These are phyloP conservation scores for Perodicticus potto DNA, from an alignment of 2,797 vertebrate genomes.

Conservation along the genomic window DNA sequence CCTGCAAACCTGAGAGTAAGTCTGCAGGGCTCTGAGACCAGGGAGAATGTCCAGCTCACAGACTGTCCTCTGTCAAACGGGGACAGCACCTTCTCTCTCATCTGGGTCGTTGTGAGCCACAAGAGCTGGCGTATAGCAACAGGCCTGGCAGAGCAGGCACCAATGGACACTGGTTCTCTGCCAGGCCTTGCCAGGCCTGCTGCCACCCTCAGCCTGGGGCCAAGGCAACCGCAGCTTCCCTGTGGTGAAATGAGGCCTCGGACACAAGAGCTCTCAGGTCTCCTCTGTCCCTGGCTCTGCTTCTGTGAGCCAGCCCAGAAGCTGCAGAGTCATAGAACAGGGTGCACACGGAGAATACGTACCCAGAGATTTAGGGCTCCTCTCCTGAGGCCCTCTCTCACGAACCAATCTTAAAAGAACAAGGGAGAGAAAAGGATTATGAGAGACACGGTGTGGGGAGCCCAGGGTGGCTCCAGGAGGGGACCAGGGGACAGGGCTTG, in stretches of 20 bases:
- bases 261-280: rapidly evolving
- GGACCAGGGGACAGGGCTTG: not conserved
- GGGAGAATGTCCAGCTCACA: rapidly evolving
- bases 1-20: rapidly evolving
- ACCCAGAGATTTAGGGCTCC: constrained; percentile 70
- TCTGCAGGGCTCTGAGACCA: rapidly evolving
- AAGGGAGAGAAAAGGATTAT: not conserved
- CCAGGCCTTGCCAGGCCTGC: not conserved
- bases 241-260: not conserved
- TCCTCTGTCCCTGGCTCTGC: not conserved
- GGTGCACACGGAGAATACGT: not conserved
- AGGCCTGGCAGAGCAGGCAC: rapidly evolving
- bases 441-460: not conserved
- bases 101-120: rapidly evolving
- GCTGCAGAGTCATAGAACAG: not conserved
- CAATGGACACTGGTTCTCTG: not conserved
- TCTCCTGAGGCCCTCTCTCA: constrained; percentile 50
- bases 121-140: rapidly evolving
- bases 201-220: rapidly evolving
- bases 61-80: not conserved
- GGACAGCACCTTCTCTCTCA: rapidly evolving
- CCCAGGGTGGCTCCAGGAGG: not conserved
- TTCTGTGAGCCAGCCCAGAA: not conserved
- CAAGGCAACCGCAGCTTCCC: not conserved
- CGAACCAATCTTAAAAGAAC: constrained; percentile 77